Evolutionary conservation across 2,888 invertebrate species (phyloP), one percentile per base, ranked within the genome.

Genomic region (Mantis religiosa): DNA sequence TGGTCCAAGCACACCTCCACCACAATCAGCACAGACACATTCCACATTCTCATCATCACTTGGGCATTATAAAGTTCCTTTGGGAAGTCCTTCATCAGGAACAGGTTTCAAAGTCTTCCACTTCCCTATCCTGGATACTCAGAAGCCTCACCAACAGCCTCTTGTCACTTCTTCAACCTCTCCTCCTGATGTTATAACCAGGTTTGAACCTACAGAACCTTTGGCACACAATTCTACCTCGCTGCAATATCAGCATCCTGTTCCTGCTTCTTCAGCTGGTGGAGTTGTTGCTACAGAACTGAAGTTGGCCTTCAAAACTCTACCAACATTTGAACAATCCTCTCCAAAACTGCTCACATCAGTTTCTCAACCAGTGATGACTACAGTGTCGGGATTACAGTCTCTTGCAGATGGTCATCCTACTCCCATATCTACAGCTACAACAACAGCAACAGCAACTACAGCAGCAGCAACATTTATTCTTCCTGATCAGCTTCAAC

Each of bases 1-100:
- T 14, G 41, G 87, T n/a, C 87, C 87, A n/a, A 87, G 82, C 82
- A 87, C 87, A 82, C 87, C 87, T 30, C 87, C 87, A 14, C 87
- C 87, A 34, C 85, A 71, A 25, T 71, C 25, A 71, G 25, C 20
- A 71, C 54, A 71, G 54, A 71, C 54, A 71, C 54, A 71, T 71
- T 71, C 54, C 1, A 71, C 54, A 71, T 71, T 71, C 20, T 71
- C 54, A 71, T 20, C 54, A 71, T 71, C 54, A 71, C 54, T 71
- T 20, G 54, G 54, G 12, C 87, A 87, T 4, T 87, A 41, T 82
- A 87, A 87, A 87, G 41, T 87, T 28, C 87, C 87, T 54, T 82
- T 87, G 8, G 41, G 28, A 82, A 87, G 54, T 15, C 87, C 87
- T 71, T 71, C 54, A 71, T 71, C 54, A 82, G 34, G 54, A 47